A percentile compares a stretch with the other conserved stretches of the same genome.
Evolutionary conservation across 2,113 vertebrate genomes (phyloP).

Genomic region (Pseudorasbora parva): DNA sequence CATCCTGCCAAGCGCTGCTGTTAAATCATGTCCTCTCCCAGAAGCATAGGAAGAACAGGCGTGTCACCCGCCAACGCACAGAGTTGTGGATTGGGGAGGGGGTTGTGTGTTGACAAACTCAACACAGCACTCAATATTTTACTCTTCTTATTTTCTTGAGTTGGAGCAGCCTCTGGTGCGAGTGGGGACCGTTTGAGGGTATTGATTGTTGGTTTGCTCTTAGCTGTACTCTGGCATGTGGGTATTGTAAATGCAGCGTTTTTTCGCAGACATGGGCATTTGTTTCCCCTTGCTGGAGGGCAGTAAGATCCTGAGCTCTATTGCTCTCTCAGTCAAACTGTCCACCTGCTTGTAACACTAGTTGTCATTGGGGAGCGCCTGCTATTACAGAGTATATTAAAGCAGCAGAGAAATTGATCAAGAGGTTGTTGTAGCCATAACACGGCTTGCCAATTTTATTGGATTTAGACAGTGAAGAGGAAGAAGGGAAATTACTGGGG

Average conservation of each 20-base stretch:
- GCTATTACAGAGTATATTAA: constrained; percentile 36
- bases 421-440: background rate
- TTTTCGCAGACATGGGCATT: background rate
- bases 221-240: constrained; percentile 5
- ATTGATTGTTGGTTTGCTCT: constrained; percentile 33
- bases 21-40: constrained; percentile 38
- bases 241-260: constrained; percentile 32
- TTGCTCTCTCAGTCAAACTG: constrained; percentile 41
- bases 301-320: constrained; percentile 13
- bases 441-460: background rate
- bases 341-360: constrained; percentile 14
- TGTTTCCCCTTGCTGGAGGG: constrained; percentile 35
- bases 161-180: background rate
- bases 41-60: constrained; percentile 11
- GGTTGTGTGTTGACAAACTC: background rate
- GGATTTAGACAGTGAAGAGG: background rate
- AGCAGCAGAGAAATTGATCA: constrained; percentile 22
- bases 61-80: constrained; percentile 5
- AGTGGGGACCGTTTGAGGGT: background rate
- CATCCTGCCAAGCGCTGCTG: constrained; percentile 28
- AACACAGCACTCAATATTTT: background rate
- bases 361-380: constrained; percentile 20
- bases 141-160: background rate
- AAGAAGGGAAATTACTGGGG: background rate
- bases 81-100: background rate